A percentile compares a stretch with the other conserved stretches of the same genome.
These are phyloP conservation scores for Heterotilapia buettikoferi DNA, from an alignment of 2,113 vertebrate species.

Conservation along the genomic window DNA sequence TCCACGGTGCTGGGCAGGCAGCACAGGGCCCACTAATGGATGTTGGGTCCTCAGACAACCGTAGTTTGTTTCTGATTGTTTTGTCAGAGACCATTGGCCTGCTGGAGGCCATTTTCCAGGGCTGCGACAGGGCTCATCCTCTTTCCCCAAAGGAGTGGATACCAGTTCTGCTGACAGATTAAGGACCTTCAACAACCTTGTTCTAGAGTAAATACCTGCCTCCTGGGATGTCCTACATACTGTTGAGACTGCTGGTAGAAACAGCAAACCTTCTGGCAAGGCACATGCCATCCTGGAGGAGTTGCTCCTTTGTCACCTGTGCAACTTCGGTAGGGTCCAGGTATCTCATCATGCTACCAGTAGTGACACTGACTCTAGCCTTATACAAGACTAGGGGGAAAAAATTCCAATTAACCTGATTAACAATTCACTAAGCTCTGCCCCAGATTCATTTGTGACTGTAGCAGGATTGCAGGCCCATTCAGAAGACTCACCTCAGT, in stretches of 20 bases:
- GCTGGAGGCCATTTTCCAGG: neutral
- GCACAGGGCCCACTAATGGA: neutral
- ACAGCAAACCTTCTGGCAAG: neutral
- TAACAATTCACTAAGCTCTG: neutral
- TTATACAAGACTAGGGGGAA: fast-evolving
- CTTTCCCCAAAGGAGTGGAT: neutral
- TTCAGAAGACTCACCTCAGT: neutral
- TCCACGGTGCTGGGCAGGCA: neutral
- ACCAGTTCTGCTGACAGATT: neutral
- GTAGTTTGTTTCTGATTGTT: neutral
- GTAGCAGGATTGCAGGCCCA: neutral
- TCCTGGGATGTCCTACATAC: neutral
- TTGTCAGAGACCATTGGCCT: neutral
- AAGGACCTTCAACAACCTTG: neutral
- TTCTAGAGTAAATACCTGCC: neutral
- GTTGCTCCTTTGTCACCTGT: neutral
- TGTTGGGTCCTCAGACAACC: neutral
- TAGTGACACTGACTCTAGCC: neutral
- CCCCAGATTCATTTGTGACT: neutral
- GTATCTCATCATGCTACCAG: neutral
- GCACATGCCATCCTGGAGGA: neutral
- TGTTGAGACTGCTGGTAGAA: neutral
- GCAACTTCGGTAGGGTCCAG: neutral
- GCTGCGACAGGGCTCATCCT: neutral
- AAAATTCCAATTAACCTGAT: neutral